These are phyloP conservation scores for Somateria mollissima DNA, from an alignment of 2,797 vertebrate species.

Conservation along the genomic window DNA sequence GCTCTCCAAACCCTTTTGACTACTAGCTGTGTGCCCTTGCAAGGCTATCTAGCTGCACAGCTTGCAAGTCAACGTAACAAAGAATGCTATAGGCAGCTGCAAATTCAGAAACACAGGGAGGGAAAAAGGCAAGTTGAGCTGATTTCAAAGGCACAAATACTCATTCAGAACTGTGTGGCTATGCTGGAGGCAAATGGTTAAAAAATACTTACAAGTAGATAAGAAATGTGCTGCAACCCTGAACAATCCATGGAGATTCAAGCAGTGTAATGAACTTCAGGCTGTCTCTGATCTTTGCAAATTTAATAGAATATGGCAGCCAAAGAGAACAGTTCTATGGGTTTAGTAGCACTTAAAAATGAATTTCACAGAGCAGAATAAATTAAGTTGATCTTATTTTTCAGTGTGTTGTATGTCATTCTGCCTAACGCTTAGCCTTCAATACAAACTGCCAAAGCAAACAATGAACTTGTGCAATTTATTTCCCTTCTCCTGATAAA, in stretches of 20 bases:
- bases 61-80: background rate
- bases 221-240: background rate
- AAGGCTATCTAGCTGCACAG: background rate
- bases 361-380: background rate
- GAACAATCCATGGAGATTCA: background rate
- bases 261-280: background rate
- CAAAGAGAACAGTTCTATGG: background rate
- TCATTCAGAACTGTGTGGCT: background rate
- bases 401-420: background rate
- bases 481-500: background rate
- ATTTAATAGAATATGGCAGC: background rate
- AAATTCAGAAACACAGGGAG: background rate
- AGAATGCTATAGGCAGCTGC: rapidly evolving
- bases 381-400: background rate
- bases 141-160: background rate
- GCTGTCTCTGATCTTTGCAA: background rate
- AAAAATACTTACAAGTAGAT: background rate
- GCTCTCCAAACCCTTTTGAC: rapidly evolving
- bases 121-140: background rate
- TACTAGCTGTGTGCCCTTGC: background rate
- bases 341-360: background rate
- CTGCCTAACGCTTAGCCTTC: background rate
- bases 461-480: background rate
- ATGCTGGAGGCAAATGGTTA: background rate
- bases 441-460: background rate